Base-by-base conservation (phyloP, 2,888 invertebrate species). In the Spicauda simplicius region DNA sequence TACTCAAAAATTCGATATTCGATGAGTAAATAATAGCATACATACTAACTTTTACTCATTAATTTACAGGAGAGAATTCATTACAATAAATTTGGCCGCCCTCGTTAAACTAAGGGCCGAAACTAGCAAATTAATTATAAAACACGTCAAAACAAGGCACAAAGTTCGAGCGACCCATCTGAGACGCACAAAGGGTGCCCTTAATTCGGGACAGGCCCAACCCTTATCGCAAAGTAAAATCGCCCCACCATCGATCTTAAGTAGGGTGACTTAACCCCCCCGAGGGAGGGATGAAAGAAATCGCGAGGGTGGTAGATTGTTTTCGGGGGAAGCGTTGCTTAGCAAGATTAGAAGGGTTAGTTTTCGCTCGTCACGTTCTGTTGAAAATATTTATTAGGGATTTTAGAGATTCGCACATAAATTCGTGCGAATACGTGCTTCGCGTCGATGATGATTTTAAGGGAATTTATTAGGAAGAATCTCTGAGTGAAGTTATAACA, bases 51-150 rank as follows among this genome's bases (percentile, higher is more conserved):
- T 56, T 64, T 71, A 72, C 73, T 74, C 70, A 70, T 63, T 74
- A 73, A 76, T 71, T 73, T 72, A 65, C 77, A 67, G 59, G 56
- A 71, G 72, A 75, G 73, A 79, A 80, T 84, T 81, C 78, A 78
- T 82, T 80, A 82, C 82, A 86, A 87, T 86, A 85, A 86, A 86
- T 84, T 84, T 79, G 77, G 76, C 78, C 70, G 79, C 89, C 88
- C 87, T 86, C 84, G 83, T 89, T 85, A 81, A 87, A 90, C 87
- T 89, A 90, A 84, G 86, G 83, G 77, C 78, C 75, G 80, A 91
- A 93, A 93, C 92, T 93, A 93, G 87, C 91, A 88, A 91, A 93
- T 93, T 92, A 92, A 93, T 93, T 93, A 93, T 88, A 89, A 87
- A 91, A 88, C 81, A 88, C 86, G 92, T 91, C 92, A 92, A 91